phyloP scores from a whole-genome alignment of 2,797 vertebrate species.

The Sylvilagus floridanus region DNA sequence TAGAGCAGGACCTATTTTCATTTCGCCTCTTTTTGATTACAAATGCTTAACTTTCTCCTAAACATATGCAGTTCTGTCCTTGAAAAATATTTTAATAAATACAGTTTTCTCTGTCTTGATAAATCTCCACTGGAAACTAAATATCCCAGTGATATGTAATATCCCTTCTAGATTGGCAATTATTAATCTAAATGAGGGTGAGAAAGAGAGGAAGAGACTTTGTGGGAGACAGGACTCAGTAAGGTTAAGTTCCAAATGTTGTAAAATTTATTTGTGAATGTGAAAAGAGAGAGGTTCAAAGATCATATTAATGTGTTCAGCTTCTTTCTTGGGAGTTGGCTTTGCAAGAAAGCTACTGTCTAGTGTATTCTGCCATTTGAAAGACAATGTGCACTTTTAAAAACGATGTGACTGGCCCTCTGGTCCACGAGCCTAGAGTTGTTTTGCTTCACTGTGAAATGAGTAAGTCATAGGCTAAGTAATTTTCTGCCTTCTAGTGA shows the following conservation, averaged over 20 bases:
- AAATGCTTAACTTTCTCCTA: background rate
- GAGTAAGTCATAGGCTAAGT: background rate
- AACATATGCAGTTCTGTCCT: background rate
- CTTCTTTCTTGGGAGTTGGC: background rate
- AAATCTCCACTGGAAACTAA: background rate
- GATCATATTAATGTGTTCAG: background rate
- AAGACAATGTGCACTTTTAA: background rate
- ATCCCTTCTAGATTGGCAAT: background rate
- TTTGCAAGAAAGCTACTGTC: background rate
- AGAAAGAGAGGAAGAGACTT: background rate
- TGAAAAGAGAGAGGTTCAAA: slow-evolving; percentile 11
- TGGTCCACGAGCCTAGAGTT: background rate
- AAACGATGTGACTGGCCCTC: background rate
- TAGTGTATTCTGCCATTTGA: slow-evolving; percentile 1
- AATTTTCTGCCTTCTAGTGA: slow-evolving; percentile 51
- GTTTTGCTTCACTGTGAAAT: background rate
- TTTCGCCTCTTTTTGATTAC: background rate
- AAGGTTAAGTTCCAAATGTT: background rate
- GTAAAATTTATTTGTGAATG: slow-evolving; percentile 8
- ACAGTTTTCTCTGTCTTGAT: background rate
- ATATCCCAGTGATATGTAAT: background rate
- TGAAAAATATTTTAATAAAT: background rate
- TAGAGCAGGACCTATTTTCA: background rate
- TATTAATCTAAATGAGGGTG: background rate
- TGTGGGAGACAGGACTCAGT: background rate